Evolutionary conservation across 2,113 vertebrate genomes (phyloP), one percentile per base, ranked within the genome.

Genomic region (Mohoua ochrocephala): DNA sequence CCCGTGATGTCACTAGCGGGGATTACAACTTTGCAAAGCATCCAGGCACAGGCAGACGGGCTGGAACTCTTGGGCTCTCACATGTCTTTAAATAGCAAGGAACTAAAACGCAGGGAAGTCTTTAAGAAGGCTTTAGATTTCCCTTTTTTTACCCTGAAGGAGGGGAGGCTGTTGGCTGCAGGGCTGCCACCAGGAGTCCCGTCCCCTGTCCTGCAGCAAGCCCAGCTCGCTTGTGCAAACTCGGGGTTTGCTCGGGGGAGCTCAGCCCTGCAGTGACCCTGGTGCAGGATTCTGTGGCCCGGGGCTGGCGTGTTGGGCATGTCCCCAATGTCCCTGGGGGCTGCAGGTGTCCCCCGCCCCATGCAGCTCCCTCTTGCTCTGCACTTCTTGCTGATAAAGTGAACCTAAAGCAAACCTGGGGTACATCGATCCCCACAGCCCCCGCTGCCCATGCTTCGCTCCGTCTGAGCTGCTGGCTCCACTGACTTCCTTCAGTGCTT

Each of bases 1-100:
- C 47, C 52, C 0, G 19, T 97, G 94, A 95, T 95, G 85, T 97
- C 97, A 97, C 84, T 33, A 44, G 82, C 3, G 9, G 85, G 95
- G 94, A 94, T 95, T 95, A 92, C 88, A 92, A 88, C 86, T 93
- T 93, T 59, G 37, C 3, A 10, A 84, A 61, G 53, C 71, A 85
- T 67, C 81, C 53, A 76, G 67, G 63, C 49, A 7, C 67, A 65
- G 81, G 67, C 90, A 70, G 85, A 14, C 3, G 7, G 68, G 54
- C 79, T 87, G 84, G 50, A 93, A 80, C 49, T 94, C 75, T 59
- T 56, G 85, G 87, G 57, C 84, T 91, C 61, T 91, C 33, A 1
- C 8, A 3, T 35, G 23, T 53, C 74, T 86, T 70, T 86, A 95
- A 94, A 92, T 84, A 80, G 64, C 59, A 53, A 59, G 45, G 27